These are phyloP conservation scores for Ennomos fuscantarius DNA, from an alignment of 2,888 invertebrate species.

Conservation along the genomic window DNA sequence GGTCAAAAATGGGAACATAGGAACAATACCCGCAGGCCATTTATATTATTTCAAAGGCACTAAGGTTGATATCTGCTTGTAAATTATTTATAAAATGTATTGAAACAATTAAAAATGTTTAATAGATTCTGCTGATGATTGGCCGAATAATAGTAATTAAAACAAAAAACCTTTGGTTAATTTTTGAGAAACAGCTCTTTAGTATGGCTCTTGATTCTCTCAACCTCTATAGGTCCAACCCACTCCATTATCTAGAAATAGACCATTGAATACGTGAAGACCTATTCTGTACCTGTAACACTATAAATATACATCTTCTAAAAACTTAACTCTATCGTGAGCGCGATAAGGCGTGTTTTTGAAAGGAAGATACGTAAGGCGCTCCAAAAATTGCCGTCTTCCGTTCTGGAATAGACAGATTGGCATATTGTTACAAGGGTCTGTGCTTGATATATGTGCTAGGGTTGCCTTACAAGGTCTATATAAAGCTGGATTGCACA, in stretches of 20 bases:
- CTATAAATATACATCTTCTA: no score
- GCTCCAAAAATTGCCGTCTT: constrained; percentile 16
- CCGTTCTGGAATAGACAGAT: constrained; percentile 21
- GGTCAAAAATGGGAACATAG: background rate
- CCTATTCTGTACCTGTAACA: no score
- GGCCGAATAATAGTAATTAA: no score
- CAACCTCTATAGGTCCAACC: constrained; percentile 1
- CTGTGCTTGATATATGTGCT: constrained; percentile 6
- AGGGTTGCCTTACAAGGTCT: background rate
- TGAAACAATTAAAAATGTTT: no score
- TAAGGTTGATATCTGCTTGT: no score
- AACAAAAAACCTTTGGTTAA: no score
- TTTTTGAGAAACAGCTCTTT: no score
- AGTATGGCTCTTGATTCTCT: no score
- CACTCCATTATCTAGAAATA: constrained; percentile 1
- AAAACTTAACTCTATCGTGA: constrained; percentile 2
- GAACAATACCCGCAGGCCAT: background rate
- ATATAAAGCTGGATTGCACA: no score
- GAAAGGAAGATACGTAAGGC: background rate
- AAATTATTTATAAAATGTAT: no score
- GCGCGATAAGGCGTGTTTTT: background rate
- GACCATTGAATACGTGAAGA: constrained; percentile 8
- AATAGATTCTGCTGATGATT: no score
- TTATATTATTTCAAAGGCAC: no score
- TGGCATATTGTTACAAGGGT: constrained; percentile 9